Percentiles rank a stretch among this genome's conserved stretches.
Evolutionary conservation across 2,888 invertebrate genomes (phyloP).

Genomic region (Patella caerulea): DNA sequence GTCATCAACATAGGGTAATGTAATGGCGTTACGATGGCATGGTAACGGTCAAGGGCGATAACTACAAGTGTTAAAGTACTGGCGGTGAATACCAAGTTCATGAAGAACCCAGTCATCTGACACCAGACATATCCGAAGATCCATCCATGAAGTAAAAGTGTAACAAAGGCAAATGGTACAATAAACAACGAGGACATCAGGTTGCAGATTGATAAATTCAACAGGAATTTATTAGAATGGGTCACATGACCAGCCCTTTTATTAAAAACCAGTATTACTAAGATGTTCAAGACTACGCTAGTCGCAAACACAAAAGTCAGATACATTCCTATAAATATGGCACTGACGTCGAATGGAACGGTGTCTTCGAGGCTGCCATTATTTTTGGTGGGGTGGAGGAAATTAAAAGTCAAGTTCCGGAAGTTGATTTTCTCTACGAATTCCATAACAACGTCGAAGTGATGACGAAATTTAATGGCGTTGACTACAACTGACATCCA

Average conservation of each 20-base stretch:
- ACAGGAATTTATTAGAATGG: slow-evolving; percentile 80
- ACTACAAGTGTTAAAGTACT: slow-evolving; percentile 78
- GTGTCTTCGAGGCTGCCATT: no score
- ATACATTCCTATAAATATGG: slow-evolving; percentile 39
- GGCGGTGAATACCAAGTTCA: slow-evolving; percentile 75
- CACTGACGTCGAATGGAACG: no score
- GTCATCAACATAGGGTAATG: slow-evolving; percentile 77
- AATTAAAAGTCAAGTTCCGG: no score
- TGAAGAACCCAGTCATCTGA: slow-evolving; percentile 77
- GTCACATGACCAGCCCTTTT: slow-evolving; percentile 82
- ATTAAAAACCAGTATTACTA: slow-evolving; percentile 83
- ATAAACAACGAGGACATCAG: slow-evolving; percentile 72
- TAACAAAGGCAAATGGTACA: slow-evolving; percentile 71
- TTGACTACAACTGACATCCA: no score
- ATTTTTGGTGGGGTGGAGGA: no score
- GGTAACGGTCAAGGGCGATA: slow-evolving; percentile 79
- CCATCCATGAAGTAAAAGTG: slow-evolving; percentile 68
- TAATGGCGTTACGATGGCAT: slow-evolving; percentile 79
- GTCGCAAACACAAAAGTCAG: slow-evolving; percentile 50
- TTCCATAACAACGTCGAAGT: no score
- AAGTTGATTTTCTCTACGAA: no score
- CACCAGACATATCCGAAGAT: slow-evolving; percentile 71
- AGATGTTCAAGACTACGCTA: slow-evolving; percentile 81
- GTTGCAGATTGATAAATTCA: slow-evolving; percentile 76
- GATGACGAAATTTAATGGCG: no score